These are phyloP conservation scores for Myopa testacea DNA, from an alignment of 2,888 invertebrate species.

Conservation along the genomic window DNA sequence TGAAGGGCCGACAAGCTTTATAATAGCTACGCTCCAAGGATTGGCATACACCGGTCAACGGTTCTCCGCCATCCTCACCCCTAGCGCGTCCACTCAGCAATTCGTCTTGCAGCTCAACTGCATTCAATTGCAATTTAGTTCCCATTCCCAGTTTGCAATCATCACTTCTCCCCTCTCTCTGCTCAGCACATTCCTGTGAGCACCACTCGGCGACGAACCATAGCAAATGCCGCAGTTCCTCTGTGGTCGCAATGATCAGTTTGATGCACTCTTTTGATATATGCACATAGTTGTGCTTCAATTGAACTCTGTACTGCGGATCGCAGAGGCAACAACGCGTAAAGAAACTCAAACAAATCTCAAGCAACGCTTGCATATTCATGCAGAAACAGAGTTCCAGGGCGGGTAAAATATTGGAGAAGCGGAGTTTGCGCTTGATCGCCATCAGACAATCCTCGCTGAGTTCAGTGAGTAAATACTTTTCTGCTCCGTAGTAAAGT, in stretches of 20 bases:
- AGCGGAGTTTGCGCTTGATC: constrained; percentile 62
- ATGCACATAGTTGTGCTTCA: constrained; percentile 64
- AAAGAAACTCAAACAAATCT: constrained; percentile 62
- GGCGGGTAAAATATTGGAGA: constrained; percentile 65
- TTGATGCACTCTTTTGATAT: constrained; percentile 66
- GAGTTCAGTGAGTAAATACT: constrained; percentile 64
- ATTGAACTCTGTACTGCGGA: constrained; percentile 59
- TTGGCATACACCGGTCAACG: constrained; percentile 39
- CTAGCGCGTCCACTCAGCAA: not conserved
- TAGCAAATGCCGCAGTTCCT: constrained; percentile 58
- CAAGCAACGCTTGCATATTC: constrained; percentile 60
- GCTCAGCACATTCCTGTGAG: constrained; percentile 61
- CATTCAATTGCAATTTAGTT: constrained; percentile 53
- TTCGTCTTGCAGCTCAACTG: constrained; percentile 16
- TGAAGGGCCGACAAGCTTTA: constrained; percentile 66
- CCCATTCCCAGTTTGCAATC: not conserved
- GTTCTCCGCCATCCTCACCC: constrained; percentile 28
- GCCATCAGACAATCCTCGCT: constrained; percentile 57
- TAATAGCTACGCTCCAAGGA: constrained; percentile 64
- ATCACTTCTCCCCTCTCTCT: constrained; percentile 56
- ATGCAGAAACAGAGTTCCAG: constrained; percentile 64
- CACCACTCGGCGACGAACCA: constrained; percentile 67
- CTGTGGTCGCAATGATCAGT: constrained; percentile 59
- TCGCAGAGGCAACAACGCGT: constrained; percentile 64
- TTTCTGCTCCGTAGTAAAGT: constrained; percentile 66